A percentile compares a stretch with the other conserved stretches of the same genome.
phyloP scores from a whole-genome alignment of 1,140 invertebrate genomes.

The Galleria mellonella region DNA sequence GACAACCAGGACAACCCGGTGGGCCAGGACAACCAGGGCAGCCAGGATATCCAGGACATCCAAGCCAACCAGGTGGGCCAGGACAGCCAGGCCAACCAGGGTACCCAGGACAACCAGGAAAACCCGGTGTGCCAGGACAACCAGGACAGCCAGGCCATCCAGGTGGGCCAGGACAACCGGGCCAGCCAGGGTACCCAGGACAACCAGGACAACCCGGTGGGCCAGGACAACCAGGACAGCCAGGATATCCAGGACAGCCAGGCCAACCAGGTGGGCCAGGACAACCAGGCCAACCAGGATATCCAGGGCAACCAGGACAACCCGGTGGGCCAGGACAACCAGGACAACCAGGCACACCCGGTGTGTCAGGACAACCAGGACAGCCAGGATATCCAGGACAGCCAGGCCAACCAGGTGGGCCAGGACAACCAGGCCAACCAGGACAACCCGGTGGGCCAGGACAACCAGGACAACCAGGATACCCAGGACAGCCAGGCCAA shows the following conservation, averaged over 20 bases:
- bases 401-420: constrained; percentile 15
- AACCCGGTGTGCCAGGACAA: constrained; percentile 5
- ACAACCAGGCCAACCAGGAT: constrained; percentile 7
- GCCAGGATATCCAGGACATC: constrained; percentile 9
- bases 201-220: constrained; percentile 17
- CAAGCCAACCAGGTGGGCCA: constrained; percentile 8
- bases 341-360: constrained; percentile 9
- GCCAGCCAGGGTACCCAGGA: constrained; percentile 18
- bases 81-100: constrained; percentile 13
- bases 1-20: constrained; percentile 10
- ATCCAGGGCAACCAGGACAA: constrained; percentile 4
- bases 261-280: constrained; percentile 5
- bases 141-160: constrained; percentile 11
- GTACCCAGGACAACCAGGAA: constrained; percentile 11
- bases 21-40: constrained; percentile 8
- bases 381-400: constrained; percentile 16
- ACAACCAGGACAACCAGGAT: constrained; percentile 10
- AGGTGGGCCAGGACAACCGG: constrained; percentile 13
- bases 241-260: constrained; percentile 5
- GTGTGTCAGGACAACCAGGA: constrained; percentile 10
- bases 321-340: constrained; percentile 8
- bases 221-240: constrained; percentile 11
- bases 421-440: constrained; percentile 17
- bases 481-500: constrained; percentile 4
- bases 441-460: constrained; percentile 16